A percentile compares a stretch with the other conserved stretches of the same genome.
Conservation (phyloP, 2,113 vertebrate species). For the Periophthalmodon schlosseri region DNA sequence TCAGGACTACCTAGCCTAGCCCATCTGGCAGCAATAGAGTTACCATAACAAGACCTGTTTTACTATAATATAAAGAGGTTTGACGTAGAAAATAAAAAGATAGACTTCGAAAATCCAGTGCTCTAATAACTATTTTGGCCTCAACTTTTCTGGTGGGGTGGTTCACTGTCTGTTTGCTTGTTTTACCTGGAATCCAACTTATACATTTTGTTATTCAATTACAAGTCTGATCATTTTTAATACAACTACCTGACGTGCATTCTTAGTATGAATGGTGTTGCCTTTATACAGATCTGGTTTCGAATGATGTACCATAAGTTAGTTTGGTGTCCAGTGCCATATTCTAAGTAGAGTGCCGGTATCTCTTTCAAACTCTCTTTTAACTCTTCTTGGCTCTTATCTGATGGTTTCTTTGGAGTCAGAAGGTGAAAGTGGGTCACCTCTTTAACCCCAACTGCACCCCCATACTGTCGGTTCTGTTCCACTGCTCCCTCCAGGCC, state of each 20-base stretch:
- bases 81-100: background rate
- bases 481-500: slow-evolving; percentile 45
- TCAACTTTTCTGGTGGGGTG: background rate
- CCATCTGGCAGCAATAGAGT: slow-evolving; percentile 36
- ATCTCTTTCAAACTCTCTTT: background rate
- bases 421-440: slow-evolving; percentile 71
- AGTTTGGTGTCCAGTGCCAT: background rate
- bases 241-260: too few species aligned
- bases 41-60: slow-evolving; percentile 16
- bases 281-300: background rate
- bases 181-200: too few species aligned
- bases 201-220: too few species aligned
- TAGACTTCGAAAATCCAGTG: background rate
- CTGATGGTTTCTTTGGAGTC: slow-evolving; percentile 53
- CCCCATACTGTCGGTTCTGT: slow-evolving; percentile 47
- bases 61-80: background rate
- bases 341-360: background rate
- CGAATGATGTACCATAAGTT: background rate
- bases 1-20: slow-evolving; percentile 24
- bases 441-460: slow-evolving; percentile 44
- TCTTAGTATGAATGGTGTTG: too few species aligned
- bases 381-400: background rate
- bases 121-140: background rate
- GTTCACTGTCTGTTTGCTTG: too few species aligned
- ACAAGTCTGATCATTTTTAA: too few species aligned